These are phyloP conservation scores for Lampris incognitus DNA, from an alignment of 2,113 vertebrate genomes.

Conservation along the genomic window DNA sequence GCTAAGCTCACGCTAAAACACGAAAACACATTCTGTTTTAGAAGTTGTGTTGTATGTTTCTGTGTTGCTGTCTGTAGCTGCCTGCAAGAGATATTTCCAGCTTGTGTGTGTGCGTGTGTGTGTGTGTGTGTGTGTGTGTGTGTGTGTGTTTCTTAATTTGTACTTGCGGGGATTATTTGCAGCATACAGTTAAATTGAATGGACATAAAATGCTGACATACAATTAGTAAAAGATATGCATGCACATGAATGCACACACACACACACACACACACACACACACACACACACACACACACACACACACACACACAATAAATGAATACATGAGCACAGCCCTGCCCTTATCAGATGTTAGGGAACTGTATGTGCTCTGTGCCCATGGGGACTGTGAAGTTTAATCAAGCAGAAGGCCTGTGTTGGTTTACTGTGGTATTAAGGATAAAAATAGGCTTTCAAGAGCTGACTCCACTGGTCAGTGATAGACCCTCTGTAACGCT, in stretches of 20 bases:
- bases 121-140: background rate
- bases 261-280: background rate
- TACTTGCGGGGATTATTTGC: slow-evolving; percentile 2
- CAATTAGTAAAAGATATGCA: slow-evolving; percentile 56
- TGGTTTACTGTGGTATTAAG: slow-evolving; percentile 65
- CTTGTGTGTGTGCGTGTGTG: slow-evolving; percentile 27
- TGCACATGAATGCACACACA: slow-evolving; percentile 36
- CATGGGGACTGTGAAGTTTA: slow-evolving; percentile 58
- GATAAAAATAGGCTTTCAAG: slow-evolving; percentile 70
- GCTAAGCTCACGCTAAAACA: no score
- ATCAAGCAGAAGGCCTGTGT: slow-evolving; percentile 61
- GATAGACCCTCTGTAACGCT: slow-evolving; percentile 42
- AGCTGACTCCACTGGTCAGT: slow-evolving; percentile 49
- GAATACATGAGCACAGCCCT: background rate
- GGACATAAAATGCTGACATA: slow-evolving; percentile 48
- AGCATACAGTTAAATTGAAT: slow-evolving; percentile 42
- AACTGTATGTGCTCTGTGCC: slow-evolving; percentile 46
- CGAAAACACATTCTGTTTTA: no score
- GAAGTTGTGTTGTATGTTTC: no score
- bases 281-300: slow-evolving; percentile 8
- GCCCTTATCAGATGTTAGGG: slow-evolving; percentile 59
- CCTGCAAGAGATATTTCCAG: no score
- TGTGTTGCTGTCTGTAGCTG: no score
- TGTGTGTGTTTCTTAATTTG: slow-evolving; percentile 1
- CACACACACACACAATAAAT: slow-evolving; percentile 15